Conservation (phyloP, 2,113 vertebrate genomes). For the Peucedramus taeniatus region DNA sequence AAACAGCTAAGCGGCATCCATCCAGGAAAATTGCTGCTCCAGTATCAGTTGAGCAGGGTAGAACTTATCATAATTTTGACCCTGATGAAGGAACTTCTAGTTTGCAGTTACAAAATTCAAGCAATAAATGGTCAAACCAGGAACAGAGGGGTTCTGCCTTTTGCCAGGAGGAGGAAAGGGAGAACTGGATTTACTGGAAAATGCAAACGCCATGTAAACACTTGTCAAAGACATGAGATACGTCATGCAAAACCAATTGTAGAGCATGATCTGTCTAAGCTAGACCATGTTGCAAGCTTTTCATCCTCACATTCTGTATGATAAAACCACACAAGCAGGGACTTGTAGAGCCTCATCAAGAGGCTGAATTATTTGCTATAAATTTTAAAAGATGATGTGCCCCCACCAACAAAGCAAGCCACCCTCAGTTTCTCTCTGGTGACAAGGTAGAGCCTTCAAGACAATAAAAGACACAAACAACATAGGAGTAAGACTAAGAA, state of each 20-base stretch:
- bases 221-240: not conserved
- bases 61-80: not conserved
- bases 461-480: not conserved
- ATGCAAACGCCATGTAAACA: not conserved
- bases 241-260: not conserved
- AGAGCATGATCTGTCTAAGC: not conserved
- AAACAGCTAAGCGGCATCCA: not conserved
- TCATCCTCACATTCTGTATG: not conserved
- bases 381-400: not conserved
- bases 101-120: not conserved
- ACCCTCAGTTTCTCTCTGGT: not conserved
- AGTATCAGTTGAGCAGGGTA: not conserved
- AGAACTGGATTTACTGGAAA: not conserved
- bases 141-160: not conserved
- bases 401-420: rapidly evolving
- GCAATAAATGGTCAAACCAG: not conserved
- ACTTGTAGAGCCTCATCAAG: not conserved
- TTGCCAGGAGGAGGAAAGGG: not conserved
- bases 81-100: not conserved
- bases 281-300: rapidly evolving
- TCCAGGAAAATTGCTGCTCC: not conserved
- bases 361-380: not conserved
- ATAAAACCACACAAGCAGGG: not conserved
- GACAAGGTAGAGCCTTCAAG: rapidly evolving
- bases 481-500: not conserved